These are phyloP conservation scores for Steatornis caripensis DNA, from an alignment of 2,113 vertebrate genomes.

Conservation along the genomic window DNA sequence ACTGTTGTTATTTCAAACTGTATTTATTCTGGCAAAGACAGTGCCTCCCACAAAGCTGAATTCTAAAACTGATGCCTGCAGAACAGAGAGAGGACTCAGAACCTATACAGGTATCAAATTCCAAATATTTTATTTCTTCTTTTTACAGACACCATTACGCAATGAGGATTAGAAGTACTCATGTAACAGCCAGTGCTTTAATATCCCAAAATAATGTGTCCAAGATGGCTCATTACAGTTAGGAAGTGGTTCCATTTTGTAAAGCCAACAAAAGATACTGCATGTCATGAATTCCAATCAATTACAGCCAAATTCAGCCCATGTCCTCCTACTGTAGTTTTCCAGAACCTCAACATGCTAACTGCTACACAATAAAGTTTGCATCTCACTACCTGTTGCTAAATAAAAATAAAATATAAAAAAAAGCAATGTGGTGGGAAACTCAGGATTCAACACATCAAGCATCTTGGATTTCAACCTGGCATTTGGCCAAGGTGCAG, in stretches of 20 bases:
- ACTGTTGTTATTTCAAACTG: background rate
- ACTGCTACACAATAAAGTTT: background rate
- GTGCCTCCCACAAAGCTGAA: background rate
- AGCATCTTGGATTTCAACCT: background rate
- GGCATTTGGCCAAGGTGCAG: background rate
- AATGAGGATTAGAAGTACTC: background rate
- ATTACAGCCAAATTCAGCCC: background rate
- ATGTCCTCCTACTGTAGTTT: background rate
- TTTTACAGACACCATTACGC: background rate
- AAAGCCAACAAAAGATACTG: slow-evolving; percentile 22
- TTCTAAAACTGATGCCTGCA: background rate
- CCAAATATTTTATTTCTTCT: slow-evolving; percentile 3
- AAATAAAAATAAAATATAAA: slow-evolving; percentile 27
- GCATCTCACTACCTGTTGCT: background rate
- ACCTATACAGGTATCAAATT: background rate
- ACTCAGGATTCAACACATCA: background rate
- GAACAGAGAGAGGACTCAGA: background rate
- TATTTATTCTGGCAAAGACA: background rate
- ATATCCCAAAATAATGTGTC: background rate
- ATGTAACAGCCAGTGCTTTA: background rate
- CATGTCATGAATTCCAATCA: slow-evolving; percentile 24
- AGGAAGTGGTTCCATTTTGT: slow-evolving; percentile 40
- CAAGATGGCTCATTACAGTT: background rate
- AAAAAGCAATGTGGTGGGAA: slow-evolving; percentile 12
- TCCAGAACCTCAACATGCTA: background rate